Conservation (phyloP, 2,797 vertebrate species). For the Gobio occitaniae region DNA sequence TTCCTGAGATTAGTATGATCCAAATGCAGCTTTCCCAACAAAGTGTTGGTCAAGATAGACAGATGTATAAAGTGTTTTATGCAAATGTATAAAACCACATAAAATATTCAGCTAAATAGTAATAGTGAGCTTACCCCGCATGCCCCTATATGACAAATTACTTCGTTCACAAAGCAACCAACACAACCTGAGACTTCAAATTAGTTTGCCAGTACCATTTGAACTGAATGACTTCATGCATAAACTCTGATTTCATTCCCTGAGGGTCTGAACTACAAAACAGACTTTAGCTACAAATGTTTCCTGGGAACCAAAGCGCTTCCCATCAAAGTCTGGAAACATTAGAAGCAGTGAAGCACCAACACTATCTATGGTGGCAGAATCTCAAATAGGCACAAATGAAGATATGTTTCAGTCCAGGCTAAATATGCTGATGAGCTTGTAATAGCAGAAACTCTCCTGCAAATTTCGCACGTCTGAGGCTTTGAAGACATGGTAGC, state of each 20-base stretch:
- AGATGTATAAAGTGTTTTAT: neutral
- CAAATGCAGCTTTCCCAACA: neutral
- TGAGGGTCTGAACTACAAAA: slow-evolving; percentile 20
- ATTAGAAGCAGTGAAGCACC: slow-evolving; percentile 26
- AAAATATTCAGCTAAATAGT: neutral
- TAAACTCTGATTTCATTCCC: neutral
- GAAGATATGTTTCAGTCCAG: slow-evolving; percentile 31
- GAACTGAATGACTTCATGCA: slow-evolving; percentile 14
- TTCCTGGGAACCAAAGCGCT: slow-evolving; percentile 14
- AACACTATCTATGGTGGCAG: slow-evolving; percentile 17
- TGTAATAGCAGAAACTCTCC: slow-evolving; percentile 47
- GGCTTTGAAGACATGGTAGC: slow-evolving; percentile 20
- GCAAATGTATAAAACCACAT: neutral
- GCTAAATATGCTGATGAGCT: slow-evolving; percentile 47
- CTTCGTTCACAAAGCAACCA: neutral
- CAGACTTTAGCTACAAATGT: slow-evolving; percentile 16
- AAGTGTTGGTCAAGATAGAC: neutral
- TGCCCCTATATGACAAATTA: neutral
- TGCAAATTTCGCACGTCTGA: slow-evolving; percentile 30
- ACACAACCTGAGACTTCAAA: neutral
- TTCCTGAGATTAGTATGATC: slow-evolving; percentile 1
- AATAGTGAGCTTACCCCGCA: neutral
- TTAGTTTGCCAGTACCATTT: slow-evolving; percentile 1
- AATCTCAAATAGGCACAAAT: slow-evolving; percentile 45
- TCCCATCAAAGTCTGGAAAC: slow-evolving; percentile 13